phyloP scores from a whole-genome alignment of 2,888 invertebrate genomes.

The Hydriomena furcata region DNA sequence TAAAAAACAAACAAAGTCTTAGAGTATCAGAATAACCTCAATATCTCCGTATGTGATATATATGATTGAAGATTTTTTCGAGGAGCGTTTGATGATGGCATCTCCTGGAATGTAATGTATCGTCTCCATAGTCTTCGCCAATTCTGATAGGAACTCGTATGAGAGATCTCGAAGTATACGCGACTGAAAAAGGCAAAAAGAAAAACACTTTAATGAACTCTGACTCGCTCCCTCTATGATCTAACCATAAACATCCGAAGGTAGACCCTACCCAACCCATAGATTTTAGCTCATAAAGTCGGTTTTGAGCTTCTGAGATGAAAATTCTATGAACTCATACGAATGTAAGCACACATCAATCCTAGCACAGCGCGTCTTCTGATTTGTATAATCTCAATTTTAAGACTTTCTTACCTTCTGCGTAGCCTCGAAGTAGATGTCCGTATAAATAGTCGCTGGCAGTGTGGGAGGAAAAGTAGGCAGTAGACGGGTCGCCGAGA shows the following conservation, averaged over 20 bases:
- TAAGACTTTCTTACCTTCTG: constrained; percentile 60
- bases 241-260: too few relatives aligned
- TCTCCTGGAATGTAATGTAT: constrained; percentile 70
- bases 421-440: constrained; percentile 69
- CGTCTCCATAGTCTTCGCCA: constrained; percentile 64
- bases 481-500: constrained; percentile 56
- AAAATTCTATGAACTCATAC: too few relatives aligned
- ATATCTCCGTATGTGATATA: constrained; percentile 69
- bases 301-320: too few relatives aligned
- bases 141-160: constrained; percentile 60
- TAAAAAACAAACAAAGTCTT: too few relatives aligned
- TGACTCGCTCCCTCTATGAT: too few relatives aligned
- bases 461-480: constrained; percentile 62
- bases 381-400: too few relatives aligned
- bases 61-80: constrained; percentile 57
- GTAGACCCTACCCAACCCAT: too few relatives aligned
- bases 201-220: too few relatives aligned
- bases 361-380: too few relatives aligned
- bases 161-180: constrained; percentile 61
- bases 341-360: too few relatives aligned
- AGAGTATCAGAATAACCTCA: constrained; percentile 47
- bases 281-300: too few relatives aligned
- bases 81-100: constrained; percentile 57
- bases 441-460: constrained; percentile 53
- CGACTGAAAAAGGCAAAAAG: constrained; percentile 44